Percentiles rank a stretch among this genome's conserved stretches.
Conservation (phyloP, 2,888 invertebrate genomes). For the Phytoseiulus persimilis region DNA sequence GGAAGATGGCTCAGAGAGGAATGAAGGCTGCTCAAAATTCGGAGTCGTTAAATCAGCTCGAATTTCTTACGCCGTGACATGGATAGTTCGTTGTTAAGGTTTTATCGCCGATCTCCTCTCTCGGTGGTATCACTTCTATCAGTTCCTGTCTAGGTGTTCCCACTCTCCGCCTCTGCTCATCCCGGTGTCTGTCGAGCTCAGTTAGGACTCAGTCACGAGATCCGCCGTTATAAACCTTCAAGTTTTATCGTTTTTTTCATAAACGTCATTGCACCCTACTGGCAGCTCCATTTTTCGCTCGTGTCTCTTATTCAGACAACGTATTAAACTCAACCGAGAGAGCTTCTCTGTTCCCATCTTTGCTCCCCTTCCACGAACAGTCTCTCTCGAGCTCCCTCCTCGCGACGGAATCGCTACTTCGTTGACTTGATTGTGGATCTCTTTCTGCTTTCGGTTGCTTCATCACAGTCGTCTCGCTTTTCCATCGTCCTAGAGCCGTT, state of each 20-base stretch:
- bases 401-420: neutral
- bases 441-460: neutral
- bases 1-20: too few relatives aligned
- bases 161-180: neutral
- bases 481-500: neutral
- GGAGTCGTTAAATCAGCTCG: too few relatives aligned
- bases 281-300: neutral
- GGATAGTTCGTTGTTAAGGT: too few relatives aligned
- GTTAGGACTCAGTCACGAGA: neutral
- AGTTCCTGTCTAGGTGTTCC: too few relatives aligned
- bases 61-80: too few relatives aligned
- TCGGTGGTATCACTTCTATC: too few relatives aligned
- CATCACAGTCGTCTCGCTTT: neutral
- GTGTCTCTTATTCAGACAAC: neutral
- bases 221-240: neutral
- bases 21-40: too few relatives aligned
- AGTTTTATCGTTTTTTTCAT: neutral
- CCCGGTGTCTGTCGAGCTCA: neutral
- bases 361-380: neutral
- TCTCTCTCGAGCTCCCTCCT: neutral
- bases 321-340: neutral
- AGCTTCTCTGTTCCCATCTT: neutral
- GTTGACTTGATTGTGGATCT: neutral
- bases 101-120: too few relatives aligned
- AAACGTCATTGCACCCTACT: neutral